Conservation (phyloP, 2,113 vertebrate species). For the Penelope pileata region DNA sequence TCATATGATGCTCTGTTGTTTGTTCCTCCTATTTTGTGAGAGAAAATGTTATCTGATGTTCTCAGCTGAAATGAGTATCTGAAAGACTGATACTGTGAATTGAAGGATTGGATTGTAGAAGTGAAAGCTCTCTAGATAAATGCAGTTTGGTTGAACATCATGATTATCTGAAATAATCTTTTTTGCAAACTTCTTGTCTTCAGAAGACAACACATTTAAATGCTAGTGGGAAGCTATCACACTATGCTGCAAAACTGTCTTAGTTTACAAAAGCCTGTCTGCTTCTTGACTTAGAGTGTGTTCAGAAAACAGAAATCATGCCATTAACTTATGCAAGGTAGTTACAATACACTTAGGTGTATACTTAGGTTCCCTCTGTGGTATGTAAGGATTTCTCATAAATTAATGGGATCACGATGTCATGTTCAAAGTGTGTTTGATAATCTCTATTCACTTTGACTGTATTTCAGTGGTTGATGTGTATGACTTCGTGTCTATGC, state of each 20-base stretch:
- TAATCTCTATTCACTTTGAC: not conserved
- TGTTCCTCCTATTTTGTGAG: not conserved
- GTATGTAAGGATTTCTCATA: not conserved
- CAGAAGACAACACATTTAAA: not conserved
- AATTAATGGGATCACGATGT: not conserved
- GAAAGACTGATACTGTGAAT: not conserved
- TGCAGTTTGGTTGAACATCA: not conserved
- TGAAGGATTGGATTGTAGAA: not conserved
- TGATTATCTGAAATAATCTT: not conserved
- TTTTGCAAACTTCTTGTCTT: not conserved
- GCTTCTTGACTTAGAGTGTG: not conserved
- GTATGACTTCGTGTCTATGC: not conserved
- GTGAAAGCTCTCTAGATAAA: not conserved
- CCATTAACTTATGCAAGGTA: not conserved
- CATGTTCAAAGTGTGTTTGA: not conserved
- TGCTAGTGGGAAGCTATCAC: not conserved
- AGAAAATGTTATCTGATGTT: not conserved
- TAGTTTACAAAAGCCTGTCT: not conserved
- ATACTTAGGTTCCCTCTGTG: not conserved
- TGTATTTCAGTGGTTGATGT: not conserved
- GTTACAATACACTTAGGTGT: rapidly evolving
- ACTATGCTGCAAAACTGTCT: not conserved
- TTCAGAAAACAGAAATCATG: not conserved
- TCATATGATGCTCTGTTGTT: not conserved
- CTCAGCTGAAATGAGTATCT: not conserved